Evolutionary conservation across 2,888 invertebrate species (phyloP), one percentile per base, ranked within the genome.

Genomic region (Panopea generosa): DNA sequence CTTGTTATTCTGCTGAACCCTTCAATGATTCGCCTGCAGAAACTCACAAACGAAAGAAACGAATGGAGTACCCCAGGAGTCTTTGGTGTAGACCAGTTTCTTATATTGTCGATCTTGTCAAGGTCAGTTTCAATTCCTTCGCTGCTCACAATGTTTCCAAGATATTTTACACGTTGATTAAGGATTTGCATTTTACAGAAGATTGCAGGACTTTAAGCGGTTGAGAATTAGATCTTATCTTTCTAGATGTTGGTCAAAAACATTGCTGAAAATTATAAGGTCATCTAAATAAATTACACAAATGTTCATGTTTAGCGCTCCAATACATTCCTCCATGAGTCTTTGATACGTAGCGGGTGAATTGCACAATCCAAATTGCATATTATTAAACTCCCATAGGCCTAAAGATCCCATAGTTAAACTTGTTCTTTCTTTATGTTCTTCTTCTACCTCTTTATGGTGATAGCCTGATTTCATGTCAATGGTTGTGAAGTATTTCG

Each of bases 1-100:
- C 27, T 77, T 0, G 63, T 56, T 22, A 67, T 62, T 20, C 57
- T 56, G 7, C 65, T 40, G 45, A 71, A 79, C 53, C 71, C 59
- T n/a, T 52, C 38, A 14, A 73, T 56, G 26, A 79, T 76, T 11
- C 50, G n/a, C 1, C 33, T 27, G n/a, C 29, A 56, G 20, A 29
- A 56, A 4, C 29, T 29, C 16, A 7, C 56, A 29, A 20, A 52
- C 2, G 11, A 14, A 20, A 52, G 20, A 22, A 52, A 52, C 4
- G 22, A 52, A 3, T 22, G 52, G 14, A 52, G 24, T 16, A 20
- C 52, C 9, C 22, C 52, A 9, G 52, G 4, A 16, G 9, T 52
- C 2, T 14, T 18, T 6, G 52, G 52, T 22, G 52, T 52, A 22
- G 22, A 22, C 11, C 11, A 52, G 52, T 52, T 52, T 20, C 22